These are phyloP conservation scores for Noctua comes DNA, from an alignment of 2,888 invertebrate species.

Conservation along the genomic window DNA sequence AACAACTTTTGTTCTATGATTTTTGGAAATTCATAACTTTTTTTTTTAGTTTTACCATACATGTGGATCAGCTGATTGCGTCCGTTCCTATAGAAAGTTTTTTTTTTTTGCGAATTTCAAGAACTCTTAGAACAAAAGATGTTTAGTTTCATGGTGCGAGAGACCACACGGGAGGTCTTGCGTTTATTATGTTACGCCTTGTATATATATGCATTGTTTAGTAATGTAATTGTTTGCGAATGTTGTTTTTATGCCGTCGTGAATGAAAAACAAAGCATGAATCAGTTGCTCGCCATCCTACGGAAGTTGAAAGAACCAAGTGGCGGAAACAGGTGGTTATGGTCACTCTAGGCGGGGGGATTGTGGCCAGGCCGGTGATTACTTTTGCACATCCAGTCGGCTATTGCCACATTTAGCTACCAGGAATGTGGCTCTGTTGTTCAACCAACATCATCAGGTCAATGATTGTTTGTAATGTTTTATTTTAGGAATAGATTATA, in stretches of 20 bases:
- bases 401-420: slow-evolving; percentile 24
- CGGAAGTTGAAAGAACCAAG: slow-evolving; percentile 37
- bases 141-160: too few relatives aligned
- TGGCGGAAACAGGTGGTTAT: slow-evolving; percentile 44
- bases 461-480: neutral
- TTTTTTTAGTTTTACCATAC: too few relatives aligned
- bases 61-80: too few relatives aligned
- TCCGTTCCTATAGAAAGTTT: too few relatives aligned
- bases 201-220: slow-evolving; percentile 15
- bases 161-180: too few relatives aligned
- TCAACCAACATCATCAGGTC: neutral
- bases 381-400: slow-evolving; percentile 31
- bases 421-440: neutral
- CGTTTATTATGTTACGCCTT: too few relatives aligned
- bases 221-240: slow-evolving; percentile 13
- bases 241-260: slow-evolving; percentile 27
- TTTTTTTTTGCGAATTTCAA: too few relatives aligned
- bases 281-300: slow-evolving; percentile 24
- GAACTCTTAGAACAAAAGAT: too few relatives aligned
- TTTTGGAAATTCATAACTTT: too few relatives aligned
- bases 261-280: slow-evolving; percentile 23
- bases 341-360: slow-evolving; percentile 11
- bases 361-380: slow-evolving; percentile 21
- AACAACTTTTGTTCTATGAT: too few relatives aligned
- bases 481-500: neutral